Evolutionary conservation across 2,888 invertebrate genomes (phyloP).

Genomic region (Drosophila recens): DNA sequence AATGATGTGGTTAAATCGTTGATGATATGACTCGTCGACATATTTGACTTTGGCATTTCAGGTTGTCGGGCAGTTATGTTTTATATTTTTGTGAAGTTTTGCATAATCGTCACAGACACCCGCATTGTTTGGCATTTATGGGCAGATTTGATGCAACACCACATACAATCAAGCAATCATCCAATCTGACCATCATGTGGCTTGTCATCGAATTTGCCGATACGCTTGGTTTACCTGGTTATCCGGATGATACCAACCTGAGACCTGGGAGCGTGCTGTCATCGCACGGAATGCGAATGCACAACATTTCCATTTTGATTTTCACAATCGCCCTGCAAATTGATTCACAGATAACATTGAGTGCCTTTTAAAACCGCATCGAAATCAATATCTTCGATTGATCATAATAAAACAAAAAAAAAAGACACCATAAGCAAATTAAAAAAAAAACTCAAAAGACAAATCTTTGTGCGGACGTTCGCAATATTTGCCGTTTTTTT

Average conservation of each 20-base stretch:
- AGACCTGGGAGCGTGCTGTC: conserved; percentile 33
- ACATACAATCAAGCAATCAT: conserved; percentile 21
- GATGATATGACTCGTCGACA: conserved; percentile 23
- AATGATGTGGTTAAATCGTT: conserved; percentile 41
- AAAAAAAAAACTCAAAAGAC: conserved; percentile 23
- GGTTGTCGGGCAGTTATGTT: conserved; percentile 15
- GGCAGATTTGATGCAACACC: conserved; percentile 44
- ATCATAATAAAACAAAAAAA: conserved; percentile 41
- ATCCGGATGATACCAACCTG: conserved; percentile 1
- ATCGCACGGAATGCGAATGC: conserved; percentile 58
- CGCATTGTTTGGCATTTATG: conserved; percentile 70
- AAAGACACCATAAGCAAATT: conserved; percentile 21
- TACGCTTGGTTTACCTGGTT: conserved; percentile 1
- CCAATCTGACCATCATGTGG: conserved; percentile 34
- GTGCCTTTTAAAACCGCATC: conserved; percentile 68
- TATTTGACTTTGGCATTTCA: conserved; percentile 28
- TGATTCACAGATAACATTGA: conserved; percentile 58
- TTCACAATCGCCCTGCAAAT: conserved; percentile 65
- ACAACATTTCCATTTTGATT: conserved; percentile 36
- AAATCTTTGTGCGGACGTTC: conserved; percentile 52
- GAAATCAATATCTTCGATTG: conserved; percentile 69
- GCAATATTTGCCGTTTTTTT: conserved; percentile 56
- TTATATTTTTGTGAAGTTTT: conserved; percentile 37
- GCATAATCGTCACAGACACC: conserved; percentile 73
- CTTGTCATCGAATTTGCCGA: conserved; percentile 47